Evolutionary conservation across 2,113 vertebrate species (phyloP).

Genomic region (Hippocampus zosterae): DNA sequence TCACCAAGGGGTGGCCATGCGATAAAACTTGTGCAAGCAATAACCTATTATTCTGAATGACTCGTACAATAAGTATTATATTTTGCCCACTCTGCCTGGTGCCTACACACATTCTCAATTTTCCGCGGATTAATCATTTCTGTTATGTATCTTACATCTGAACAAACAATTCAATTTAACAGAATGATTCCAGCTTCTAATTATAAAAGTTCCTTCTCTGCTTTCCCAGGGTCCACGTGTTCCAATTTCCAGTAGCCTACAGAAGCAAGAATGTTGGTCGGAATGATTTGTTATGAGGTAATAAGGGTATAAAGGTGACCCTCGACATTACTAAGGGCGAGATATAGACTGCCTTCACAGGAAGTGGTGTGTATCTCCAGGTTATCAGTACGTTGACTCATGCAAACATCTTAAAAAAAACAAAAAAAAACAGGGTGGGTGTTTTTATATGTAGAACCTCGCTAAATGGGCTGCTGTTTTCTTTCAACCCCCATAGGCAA

Average conservation of each 20-base stretch:
- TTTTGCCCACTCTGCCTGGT: background rate
- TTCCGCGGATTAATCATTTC: conserved; percentile 14
- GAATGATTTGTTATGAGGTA: conserved; percentile 54
- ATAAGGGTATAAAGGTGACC: conserved; percentile 41
- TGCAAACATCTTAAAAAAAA: background rate
- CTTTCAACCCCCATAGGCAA: conserved; percentile 37
- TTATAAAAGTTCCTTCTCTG: conserved; percentile 29
- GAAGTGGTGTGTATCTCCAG: conserved; percentile 14
- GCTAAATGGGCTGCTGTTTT: conserved; percentile 27
- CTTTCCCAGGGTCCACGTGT: conserved; percentile 35
- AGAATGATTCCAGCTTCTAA: conserved; percentile 23
- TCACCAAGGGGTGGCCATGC: background rate
- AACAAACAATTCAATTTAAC: background rate
- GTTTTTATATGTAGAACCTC: too few relatives aligned
- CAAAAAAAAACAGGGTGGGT: background rate
- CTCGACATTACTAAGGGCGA: conserved; percentile 30
- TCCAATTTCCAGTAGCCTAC: conserved; percentile 12
- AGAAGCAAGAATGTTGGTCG: conserved; percentile 30
- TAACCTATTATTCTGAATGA: background rate
- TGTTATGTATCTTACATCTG: conserved; percentile 10
- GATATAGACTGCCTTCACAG: conserved; percentile 19
- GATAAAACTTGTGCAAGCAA: too few relatives aligned
- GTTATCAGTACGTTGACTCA: conserved; percentile 20
- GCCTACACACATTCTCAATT: background rate
- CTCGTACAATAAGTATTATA: background rate